Conservation (phyloP, 2,888 invertebrate genomes). For the Eremobia ochroleuca region DNA sequence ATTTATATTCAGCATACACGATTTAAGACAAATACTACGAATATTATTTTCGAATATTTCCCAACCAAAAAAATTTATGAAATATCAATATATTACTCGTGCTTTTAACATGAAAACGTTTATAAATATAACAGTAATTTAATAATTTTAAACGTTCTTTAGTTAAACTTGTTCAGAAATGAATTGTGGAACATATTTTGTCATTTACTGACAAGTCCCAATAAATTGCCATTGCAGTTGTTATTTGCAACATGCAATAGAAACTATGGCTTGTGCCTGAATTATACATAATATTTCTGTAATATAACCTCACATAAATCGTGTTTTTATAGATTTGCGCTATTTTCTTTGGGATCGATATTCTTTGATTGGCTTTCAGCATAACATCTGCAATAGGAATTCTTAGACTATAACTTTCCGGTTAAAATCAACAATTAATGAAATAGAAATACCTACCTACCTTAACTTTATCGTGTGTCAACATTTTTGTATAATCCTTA, state of each 20-base stretch:
- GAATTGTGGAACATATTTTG: slow-evolving; percentile 53
- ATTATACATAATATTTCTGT: slow-evolving; percentile 45
- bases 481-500: not conserved
- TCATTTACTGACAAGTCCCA: slow-evolving; percentile 50
- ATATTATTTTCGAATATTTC: slow-evolving; percentile 26
- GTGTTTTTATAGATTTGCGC: slow-evolving; percentile 50
- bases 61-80: slow-evolving; percentile 28
- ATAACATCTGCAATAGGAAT: slow-evolving; percentile 31
- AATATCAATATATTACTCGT: slow-evolving; percentile 46
- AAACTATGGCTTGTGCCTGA: slow-evolving; percentile 41
- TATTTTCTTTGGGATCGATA: slow-evolving; percentile 44
- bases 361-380: slow-evolving; percentile 37
- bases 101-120: slow-evolving; percentile 36
- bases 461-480: not conserved
- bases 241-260: slow-evolving; percentile 66
- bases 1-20: slow-evolving; percentile 47
- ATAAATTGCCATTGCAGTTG: slow-evolving; percentile 59
- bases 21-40: slow-evolving; percentile 39
- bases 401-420: not conserved
- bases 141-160: slow-evolving; percentile 45
- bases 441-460: not conserved
- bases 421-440: not conserved
- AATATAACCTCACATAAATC: slow-evolving; percentile 44
- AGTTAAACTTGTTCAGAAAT: slow-evolving; percentile 48
- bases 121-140: slow-evolving; percentile 39